phyloP scores from a whole-genome alignment of 2,888 invertebrate genomes.

The Drymonia ruficornis region DNA sequence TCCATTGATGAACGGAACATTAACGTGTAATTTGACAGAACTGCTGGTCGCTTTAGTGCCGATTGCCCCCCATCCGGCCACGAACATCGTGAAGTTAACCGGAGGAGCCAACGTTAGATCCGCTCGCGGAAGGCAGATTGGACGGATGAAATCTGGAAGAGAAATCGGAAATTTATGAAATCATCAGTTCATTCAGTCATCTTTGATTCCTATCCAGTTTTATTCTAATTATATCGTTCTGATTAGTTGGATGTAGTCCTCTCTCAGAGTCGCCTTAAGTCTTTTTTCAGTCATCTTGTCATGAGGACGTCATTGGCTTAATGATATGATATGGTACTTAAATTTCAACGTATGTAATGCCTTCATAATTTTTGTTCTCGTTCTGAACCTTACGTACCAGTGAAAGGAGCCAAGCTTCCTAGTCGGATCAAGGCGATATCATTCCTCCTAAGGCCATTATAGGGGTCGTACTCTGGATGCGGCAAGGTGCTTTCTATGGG shows the following conservation, averaged over 20 bases:
- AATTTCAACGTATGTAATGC: no score
- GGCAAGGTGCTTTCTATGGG: constrained; percentile 64
- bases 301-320: no score
- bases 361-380: no score
- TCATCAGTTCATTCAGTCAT: no score
- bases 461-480: constrained; percentile 65
- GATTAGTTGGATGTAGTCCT: no score
- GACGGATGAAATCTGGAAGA: constrained; percentile 35
- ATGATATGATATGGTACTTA: no score
- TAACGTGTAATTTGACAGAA: constrained; percentile 51
- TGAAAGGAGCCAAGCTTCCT: constrained; percentile 34
- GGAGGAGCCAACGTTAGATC: constrained; percentile 23
- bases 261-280: no score
- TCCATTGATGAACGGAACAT: constrained; percentile 38
- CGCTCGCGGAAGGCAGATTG: constrained; percentile 29
- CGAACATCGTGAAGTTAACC: constrained; percentile 18
- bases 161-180: no score
- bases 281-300: no score
- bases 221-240: no score
- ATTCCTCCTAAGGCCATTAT: constrained; percentile 40
- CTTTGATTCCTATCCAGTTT: background rate
- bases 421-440: constrained; percentile 81
- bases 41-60: constrained; percentile 48
- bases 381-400: constrained; percentile 22
- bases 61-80: constrained; percentile 43